These are phyloP conservation scores for Stigmatopora nigra DNA, from an alignment of 2,113 vertebrate species.

Conservation along the genomic window DNA sequence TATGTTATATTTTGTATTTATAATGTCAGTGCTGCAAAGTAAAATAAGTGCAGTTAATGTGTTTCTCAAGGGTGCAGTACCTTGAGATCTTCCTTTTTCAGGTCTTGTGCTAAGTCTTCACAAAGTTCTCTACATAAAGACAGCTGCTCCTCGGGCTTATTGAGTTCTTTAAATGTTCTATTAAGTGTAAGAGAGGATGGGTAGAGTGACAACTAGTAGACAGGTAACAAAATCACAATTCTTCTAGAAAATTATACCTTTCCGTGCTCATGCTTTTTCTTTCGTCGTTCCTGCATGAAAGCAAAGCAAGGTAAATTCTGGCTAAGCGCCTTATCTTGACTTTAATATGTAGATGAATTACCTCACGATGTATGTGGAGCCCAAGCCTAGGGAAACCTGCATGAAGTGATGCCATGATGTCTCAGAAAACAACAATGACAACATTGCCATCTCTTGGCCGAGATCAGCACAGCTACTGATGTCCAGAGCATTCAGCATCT, in stretches of 20 bases:
- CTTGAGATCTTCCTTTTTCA: slow-evolving; percentile 83
- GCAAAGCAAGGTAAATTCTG: neutral
- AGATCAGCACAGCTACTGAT: slow-evolving; percentile 84
- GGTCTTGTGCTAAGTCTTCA: slow-evolving; percentile 82
- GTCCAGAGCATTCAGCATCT: slow-evolving; percentile 85
- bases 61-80: slow-evolving; percentile 58
- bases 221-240: neutral
- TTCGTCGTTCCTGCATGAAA: slow-evolving; percentile 81
- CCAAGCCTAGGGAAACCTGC: slow-evolving; percentile 83
- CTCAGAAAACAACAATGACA: slow-evolving; percentile 90
- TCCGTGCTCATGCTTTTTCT: slow-evolving; percentile 98
- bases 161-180: slow-evolving; percentile 93
- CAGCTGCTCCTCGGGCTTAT: slow-evolving; percentile 77
- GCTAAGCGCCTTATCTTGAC: neutral
- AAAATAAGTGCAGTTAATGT: neutral
- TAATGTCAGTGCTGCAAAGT: neutral
- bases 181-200: neutral
- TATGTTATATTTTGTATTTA: neutral
- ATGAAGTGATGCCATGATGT: slow-evolving; percentile 84
- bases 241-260: slow-evolving; percentile 68
- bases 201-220: neutral
- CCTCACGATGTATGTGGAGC: slow-evolving; percentile 82
- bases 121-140: slow-evolving; percentile 85
- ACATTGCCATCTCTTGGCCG: slow-evolving; percentile 81
- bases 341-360: slow-evolving; percentile 38